Base-by-base conservation (phyloP, 37 sponge, comb jelly and placozoan genomes). In the Crambe crambe region DNA sequence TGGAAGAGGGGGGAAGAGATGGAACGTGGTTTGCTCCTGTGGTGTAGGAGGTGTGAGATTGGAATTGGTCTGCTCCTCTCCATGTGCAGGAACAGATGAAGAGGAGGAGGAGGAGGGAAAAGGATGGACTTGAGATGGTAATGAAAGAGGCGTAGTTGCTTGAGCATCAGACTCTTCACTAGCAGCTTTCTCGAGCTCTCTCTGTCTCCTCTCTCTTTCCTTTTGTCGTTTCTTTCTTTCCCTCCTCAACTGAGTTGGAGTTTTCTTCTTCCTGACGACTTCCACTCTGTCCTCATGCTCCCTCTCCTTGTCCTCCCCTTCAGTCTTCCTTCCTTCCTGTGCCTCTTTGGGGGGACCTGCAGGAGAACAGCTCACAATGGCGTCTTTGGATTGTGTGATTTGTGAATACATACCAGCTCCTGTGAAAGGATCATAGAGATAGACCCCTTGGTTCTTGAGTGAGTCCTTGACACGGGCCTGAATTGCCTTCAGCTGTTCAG, bases 391-490 rank as follows among this genome's bases (percentile, higher is more conserved):
- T 47, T 47, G 12, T 12, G 12, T 12, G 12, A 47, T 12, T 15
- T 47, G 10, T 47, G 6, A 9, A 27, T 41, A 15, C 42, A 23
- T 40, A 70, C 88, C 71, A 32, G 40, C 73, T 68, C 88, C 88
- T 23, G 83, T 88, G 56, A 88, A 26, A 25, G 88, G 88, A 39
- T 88, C 83, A 63, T 88, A 88, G 29, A 88, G 78, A 47, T 40
- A 88, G 83, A 92, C 93, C 54, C 93, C 93, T 71, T 92, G 93
- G 29, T 76, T 40, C 27, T 42, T 22, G 23, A 92, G 76, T 5
- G 93, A 88, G 8, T 81, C 82, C 68, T 69, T 80, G 23, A 92
- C 89, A 58, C 93, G 37, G 2, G 78, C 67, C 56, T 92, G 93
- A 17, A 77, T 88, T 20, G 59, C 69, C 22, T 35, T 40, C 37